Base-by-base conservation (phyloP, 2,797 vertebrate genomes). In the Antrozous pallidus region DNA sequence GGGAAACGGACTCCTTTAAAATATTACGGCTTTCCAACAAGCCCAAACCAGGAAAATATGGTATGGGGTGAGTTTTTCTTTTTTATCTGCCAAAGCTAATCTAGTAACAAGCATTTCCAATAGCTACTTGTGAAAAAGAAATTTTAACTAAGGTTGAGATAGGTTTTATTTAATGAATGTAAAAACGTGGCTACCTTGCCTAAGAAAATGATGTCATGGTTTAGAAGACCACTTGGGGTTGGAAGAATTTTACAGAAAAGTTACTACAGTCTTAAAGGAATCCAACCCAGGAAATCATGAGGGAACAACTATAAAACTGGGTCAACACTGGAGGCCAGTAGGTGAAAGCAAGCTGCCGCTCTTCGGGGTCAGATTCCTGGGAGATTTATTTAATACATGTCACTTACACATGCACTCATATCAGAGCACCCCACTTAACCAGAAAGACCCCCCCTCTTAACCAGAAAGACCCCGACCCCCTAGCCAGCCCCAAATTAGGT, bases 261-360 rank as follows among this genome's bases (percentile, higher is more conserved):
- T 81, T 69, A 51, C 42, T 31, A 36, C 1, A 31, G 36, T 67
- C 70, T 33, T 92, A 69, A 74, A 79, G 61, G 75, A 91, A 51
- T 61, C 70, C 83, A 45, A 65, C 24, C 47, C 0, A 75, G 70
- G 28, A 63, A 83, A 26, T 75, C 65, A 61, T 49, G 33, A 51
- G 51, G 82, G 74, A 69, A 74, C 87, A 95, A 69, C 28, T 54
- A 51, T n/a, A 49, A 93, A 89, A 88, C 2, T 54, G 67, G 79
- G 71, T 54, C 90, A 51, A 36, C 65, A 26, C 1, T 42, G 13
- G 36, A 91, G 36, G 70, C 86, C n/a, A 82, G 70, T 11, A 54
- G 74, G 45, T 56, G 28, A 83, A 71, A 54, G 38, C 20, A 42
- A 7, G 5, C 18, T 5, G 1, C 10, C 20, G 2, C 61, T 86